phyloP scores from a whole-genome alignment of 2,888 invertebrate species.

The Lasius platythorax region DNA sequence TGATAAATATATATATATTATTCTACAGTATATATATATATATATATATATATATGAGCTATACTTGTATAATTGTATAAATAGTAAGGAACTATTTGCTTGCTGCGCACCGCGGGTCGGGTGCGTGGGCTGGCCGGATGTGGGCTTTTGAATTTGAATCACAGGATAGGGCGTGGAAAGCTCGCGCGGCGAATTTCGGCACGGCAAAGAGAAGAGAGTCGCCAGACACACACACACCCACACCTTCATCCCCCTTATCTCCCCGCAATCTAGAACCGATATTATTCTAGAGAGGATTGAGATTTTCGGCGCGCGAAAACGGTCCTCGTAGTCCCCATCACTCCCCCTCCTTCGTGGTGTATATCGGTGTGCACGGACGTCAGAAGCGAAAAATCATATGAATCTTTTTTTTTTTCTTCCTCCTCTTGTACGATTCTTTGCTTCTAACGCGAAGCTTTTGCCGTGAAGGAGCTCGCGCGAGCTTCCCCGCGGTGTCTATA shows the following conservation, averaged over 20 bases:
- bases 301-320: conserved; percentile 35
- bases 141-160: conserved; percentile 63
- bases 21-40: conserved; percentile 60
- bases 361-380: conserved; percentile 4
- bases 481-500: conserved; percentile 24
- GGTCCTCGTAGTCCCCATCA: background rate
- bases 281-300: background rate
- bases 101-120: conserved; percentile 84
- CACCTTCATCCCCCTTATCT: background rate
- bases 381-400: conserved; percentile 38
- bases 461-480: conserved; percentile 16
- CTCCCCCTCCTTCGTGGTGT: background rate
- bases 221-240: background rate
- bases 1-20: conserved; percentile 78
- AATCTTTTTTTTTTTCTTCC: conserved; percentile 16
- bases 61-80: conserved; percentile 78
- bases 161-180: conserved; percentile 4
- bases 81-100: conserved; percentile 81
- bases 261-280: background rate
- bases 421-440: conserved; percentile 27
- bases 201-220: background rate
- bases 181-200: conserved; percentile 2
- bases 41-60: conserved; percentile 70
- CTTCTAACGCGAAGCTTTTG: conserved; percentile 18
- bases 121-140: conserved; percentile 83